phyloP scores from a whole-genome alignment of 2,888 invertebrate genomes.

The Polydesmus complanatus region DNA sequence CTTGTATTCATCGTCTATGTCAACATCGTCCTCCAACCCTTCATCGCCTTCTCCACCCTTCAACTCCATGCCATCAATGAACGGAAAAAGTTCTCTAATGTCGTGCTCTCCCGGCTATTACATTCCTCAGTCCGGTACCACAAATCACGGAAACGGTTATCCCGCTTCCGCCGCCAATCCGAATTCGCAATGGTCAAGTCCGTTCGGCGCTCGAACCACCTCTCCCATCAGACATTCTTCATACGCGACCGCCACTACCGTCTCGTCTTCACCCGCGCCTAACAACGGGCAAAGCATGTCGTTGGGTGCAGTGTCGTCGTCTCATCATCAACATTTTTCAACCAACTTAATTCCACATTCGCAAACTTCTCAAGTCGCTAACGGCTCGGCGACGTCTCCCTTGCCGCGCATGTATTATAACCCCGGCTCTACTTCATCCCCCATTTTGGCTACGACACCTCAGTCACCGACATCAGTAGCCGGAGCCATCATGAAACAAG shows the following conservation, averaged over 20 bases:
- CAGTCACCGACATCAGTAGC: background rate
- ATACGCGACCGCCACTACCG: background rate
- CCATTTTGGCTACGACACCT: background rate
- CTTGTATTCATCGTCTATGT: no score
- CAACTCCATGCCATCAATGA: constrained; percentile 4
- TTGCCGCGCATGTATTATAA: constrained; percentile 18
- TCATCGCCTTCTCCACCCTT: constrained; percentile 1
- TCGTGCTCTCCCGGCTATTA: background rate
- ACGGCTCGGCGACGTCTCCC: constrained; percentile 8
- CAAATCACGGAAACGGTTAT: background rate
- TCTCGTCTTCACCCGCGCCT: background rate
- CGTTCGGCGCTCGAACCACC: background rate
- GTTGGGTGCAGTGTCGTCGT: no score
- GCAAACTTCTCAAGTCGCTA: background rate
- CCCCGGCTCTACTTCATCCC: background rate
- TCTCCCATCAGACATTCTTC: no score
- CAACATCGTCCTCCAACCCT: background rate
- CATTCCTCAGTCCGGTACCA: constrained; percentile 1
- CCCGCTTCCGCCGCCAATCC: background rate
- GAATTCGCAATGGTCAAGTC: background rate
- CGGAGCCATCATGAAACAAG: background rate
- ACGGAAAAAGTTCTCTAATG: background rate
- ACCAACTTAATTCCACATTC: no score
- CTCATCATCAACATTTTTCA: no score
- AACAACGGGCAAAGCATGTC: no score